These are phyloP conservation scores for Xestia c-nigrum DNA, from an alignment of 2,888 invertebrate species.

Conservation along the genomic window DNA sequence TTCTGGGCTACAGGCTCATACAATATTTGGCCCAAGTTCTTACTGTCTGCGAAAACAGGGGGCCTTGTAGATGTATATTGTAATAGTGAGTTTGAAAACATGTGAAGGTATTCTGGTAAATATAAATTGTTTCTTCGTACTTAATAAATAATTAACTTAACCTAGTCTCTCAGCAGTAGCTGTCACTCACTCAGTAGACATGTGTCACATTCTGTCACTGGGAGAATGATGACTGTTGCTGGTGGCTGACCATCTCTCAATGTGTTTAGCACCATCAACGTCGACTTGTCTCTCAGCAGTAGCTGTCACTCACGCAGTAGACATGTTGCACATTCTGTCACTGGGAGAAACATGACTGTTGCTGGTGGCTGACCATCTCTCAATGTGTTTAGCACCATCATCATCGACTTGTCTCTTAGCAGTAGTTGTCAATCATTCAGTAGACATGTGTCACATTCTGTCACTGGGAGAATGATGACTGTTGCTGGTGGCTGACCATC, in stretches of 20 bases:
- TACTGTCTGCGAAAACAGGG: not conserved
- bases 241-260: constrained; percentile 23
- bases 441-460: constrained; percentile 64
- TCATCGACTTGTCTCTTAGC: not conserved
- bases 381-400: not conserved
- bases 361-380: constrained; percentile 22
- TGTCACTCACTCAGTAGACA: constrained; percentile 62
- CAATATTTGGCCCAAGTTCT: no score
- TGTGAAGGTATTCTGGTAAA: not conserved
- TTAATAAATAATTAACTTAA: not conserved
- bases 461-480: constrained; percentile 71
- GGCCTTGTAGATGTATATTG: not conserved
- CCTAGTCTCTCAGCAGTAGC: constrained; percentile 6
- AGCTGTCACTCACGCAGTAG: constrained; percentile 54
- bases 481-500: no score
- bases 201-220: constrained; percentile 69
- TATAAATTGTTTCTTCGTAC: not conserved
- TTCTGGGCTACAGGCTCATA: no score
- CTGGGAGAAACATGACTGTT: constrained; percentile 67
- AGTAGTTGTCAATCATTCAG: constrained; percentile 7
- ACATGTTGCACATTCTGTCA: constrained; percentile 68
- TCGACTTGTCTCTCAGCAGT: no score
- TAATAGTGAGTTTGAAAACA: not conserved
- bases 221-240: constrained; percentile 62
- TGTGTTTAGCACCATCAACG: not conserved